Percentiles rank a stretch among this genome's conserved stretches.
Evolutionary conservation across 2,888 invertebrate genomes (phyloP).

Genomic region (Erebia ligea): DNA sequence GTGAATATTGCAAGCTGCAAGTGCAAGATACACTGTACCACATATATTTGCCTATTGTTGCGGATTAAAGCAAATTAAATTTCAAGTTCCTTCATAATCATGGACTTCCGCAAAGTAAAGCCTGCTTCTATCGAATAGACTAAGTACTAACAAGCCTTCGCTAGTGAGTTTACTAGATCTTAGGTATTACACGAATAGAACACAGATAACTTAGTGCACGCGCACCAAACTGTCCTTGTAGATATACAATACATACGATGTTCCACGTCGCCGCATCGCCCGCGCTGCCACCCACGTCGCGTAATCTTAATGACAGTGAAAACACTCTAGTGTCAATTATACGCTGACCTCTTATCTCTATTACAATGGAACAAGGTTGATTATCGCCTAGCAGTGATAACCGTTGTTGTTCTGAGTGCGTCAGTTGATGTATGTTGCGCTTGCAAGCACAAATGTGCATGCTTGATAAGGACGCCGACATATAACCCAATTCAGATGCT

Average conservation of each 20-base stretch:
- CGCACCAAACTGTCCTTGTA: conserved; percentile 37
- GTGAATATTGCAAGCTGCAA: too few relatives aligned
- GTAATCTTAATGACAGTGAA: conserved; percentile 52
- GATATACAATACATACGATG: conserved; percentile 28
- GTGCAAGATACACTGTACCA: too few relatives aligned
- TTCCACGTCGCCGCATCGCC: conserved; percentile 40
- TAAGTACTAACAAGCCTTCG: too few relatives aligned
- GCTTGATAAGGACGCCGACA: neutral
- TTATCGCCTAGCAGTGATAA: conserved; percentile 28
- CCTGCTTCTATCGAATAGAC: too few relatives aligned
- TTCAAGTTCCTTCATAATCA: too few relatives aligned
- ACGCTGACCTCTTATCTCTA: conserved; percentile 40
- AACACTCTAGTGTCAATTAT: conserved; percentile 40
- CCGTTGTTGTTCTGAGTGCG: conserved; percentile 13
- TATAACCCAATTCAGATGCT: too few relatives aligned
- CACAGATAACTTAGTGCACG: conserved; percentile 15
- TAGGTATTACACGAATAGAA: neutral
- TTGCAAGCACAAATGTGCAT: neutral
- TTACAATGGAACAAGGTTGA: conserved; percentile 34
- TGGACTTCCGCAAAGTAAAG: too few relatives aligned
- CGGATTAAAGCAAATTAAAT: too few relatives aligned
- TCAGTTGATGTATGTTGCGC: too few relatives aligned
- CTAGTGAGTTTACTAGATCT: neutral
- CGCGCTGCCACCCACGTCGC: conserved; percentile 52
- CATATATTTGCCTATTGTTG: too few relatives aligned